These are phyloP conservation scores for Lucilia cuprina DNA, from an alignment of 1,140 invertebrate genomes.

Conservation along the genomic window DNA sequence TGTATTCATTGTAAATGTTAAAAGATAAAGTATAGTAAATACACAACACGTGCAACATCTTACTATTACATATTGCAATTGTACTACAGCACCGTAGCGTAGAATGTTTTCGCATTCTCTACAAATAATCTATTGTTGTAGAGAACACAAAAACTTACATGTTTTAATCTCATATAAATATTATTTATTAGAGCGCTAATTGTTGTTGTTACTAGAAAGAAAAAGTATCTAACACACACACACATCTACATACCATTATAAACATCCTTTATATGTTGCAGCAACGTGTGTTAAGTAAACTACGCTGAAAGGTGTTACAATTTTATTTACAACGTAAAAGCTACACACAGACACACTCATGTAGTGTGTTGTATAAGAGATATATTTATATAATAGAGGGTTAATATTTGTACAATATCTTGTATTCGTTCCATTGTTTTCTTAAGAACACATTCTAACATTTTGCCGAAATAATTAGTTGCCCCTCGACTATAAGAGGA, in stretches of 20 bases:
- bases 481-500: not conserved
- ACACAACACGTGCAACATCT: constrained; percentile 20
- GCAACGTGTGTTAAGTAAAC: constrained; percentile 47
- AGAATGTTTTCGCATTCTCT: not conserved
- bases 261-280: too few species aligned
- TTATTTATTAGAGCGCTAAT: constrained; percentile 31
- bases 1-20: not conserved
- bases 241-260: not conserved
- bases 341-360: too few species aligned
- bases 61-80: constrained; percentile 18
- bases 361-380: not conserved
- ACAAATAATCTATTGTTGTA: not conserved
- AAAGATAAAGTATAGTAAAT: not conserved
- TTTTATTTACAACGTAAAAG: not conserved
- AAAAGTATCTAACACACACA: not conserved
- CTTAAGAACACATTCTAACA: not conserved
- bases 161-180: constrained; percentile 20
- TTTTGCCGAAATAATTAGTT: not conserved
- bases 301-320: constrained; percentile 32
- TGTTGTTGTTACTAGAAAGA: constrained; percentile 7
- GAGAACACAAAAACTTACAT: constrained; percentile 4
- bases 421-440: not conserved
- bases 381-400: not conserved
- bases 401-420: not conserved
- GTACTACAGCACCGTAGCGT: not conserved